Percentiles rank a stretch among this genome's conserved stretches.
Evolutionary conservation across 1,140 invertebrate genomes (phyloP).

Genomic region (Achroia grisella): DNA sequence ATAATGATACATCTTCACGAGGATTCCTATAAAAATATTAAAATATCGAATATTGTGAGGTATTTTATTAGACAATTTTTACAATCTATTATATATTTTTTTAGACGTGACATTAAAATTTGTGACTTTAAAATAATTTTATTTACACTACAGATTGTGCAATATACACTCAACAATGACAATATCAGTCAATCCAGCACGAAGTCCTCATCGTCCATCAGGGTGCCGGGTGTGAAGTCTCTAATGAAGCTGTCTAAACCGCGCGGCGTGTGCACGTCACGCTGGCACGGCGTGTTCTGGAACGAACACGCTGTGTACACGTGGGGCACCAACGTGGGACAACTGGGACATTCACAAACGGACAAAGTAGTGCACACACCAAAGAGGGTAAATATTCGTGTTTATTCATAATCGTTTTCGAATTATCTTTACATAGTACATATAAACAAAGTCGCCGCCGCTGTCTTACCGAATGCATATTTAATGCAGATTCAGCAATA

Average conservation of each 20-base stretch:
- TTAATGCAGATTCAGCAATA: too few species aligned
- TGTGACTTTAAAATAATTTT: too few species aligned
- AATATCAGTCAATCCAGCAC: constrained; percentile 35
- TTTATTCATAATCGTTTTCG: too few species aligned
- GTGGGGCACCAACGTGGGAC: constrained; percentile 84
- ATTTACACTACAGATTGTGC: constrained; percentile 39
- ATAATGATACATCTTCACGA: too few species aligned
- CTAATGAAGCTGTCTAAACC: constrained; percentile 48
- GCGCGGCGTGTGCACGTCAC: constrained; percentile 75
- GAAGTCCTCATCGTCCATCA: constrained; percentile 38
- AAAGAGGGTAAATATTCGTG: constrained; percentile 49
- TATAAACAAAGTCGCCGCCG: too few species aligned
- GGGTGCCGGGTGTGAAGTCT: constrained; percentile 33
- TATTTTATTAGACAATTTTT: too few species aligned
- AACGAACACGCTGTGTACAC: constrained; percentile 72
- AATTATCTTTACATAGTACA: too few species aligned
- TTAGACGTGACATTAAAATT: too few species aligned
- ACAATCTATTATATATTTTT: too few species aligned
- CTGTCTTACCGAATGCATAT: too few species aligned
- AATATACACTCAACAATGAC: constrained; percentile 47
- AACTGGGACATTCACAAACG: constrained; percentile 76
- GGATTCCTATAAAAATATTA: too few species aligned
- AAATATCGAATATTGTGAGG: too few species aligned
- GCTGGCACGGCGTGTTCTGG: constrained; percentile 82
- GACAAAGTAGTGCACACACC: constrained; percentile 54